A percentile compares a stretch with the other conserved stretches of the same genome.
phyloP scores from a whole-genome alignment of 1,140 invertebrate species.

The Limonius californicus region DNA sequence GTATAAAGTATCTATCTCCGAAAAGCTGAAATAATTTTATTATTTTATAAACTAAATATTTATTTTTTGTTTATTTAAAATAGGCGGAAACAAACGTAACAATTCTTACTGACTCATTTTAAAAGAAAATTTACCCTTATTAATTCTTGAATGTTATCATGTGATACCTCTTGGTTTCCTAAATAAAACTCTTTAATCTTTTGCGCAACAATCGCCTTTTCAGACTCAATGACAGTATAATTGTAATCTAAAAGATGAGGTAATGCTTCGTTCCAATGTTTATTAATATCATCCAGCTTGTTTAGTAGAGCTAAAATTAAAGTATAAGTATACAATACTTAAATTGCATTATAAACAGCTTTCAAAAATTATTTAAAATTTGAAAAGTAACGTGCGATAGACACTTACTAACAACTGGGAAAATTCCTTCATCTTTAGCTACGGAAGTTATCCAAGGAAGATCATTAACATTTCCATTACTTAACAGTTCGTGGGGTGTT shows the following conservation, averaged over 20 bases:
- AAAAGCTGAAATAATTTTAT: background rate
- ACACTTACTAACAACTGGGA: slow-evolving; percentile 37
- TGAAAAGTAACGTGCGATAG: too few relatives aligned
- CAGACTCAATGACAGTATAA: slow-evolving; percentile 23
- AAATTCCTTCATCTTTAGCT: slow-evolving; percentile 39
- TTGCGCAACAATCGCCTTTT: slow-evolving; percentile 26
- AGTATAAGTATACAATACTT: too few relatives aligned
- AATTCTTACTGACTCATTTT: too few relatives aligned
- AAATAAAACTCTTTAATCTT: slow-evolving; percentile 37
- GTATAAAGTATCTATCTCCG: slow-evolving; percentile 15
- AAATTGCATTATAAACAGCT: too few relatives aligned
- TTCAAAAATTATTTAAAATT: too few relatives aligned
- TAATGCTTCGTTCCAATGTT: slow-evolving; percentile 34
- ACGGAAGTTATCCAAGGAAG: slow-evolving; percentile 39
- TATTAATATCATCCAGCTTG: slow-evolving; percentile 22
- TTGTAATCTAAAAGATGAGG: slow-evolving; percentile 39
- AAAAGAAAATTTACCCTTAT: background rate
- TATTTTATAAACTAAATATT: too few relatives aligned
- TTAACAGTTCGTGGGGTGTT: slow-evolving; percentile 49
- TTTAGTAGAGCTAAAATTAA: slow-evolving; percentile 36
- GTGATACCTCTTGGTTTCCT: slow-evolving; percentile 22
- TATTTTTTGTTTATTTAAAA: too few relatives aligned
- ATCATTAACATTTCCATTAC: slow-evolving; percentile 43
- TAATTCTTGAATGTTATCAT: slow-evolving; percentile 22
- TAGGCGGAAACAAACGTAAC: too few relatives aligned